Evolutionary conservation across 2,797 vertebrate genomes (phyloP), one percentile per base, ranked within the genome.

Genomic region (Gymnoscopelus microlampas): DNA sequence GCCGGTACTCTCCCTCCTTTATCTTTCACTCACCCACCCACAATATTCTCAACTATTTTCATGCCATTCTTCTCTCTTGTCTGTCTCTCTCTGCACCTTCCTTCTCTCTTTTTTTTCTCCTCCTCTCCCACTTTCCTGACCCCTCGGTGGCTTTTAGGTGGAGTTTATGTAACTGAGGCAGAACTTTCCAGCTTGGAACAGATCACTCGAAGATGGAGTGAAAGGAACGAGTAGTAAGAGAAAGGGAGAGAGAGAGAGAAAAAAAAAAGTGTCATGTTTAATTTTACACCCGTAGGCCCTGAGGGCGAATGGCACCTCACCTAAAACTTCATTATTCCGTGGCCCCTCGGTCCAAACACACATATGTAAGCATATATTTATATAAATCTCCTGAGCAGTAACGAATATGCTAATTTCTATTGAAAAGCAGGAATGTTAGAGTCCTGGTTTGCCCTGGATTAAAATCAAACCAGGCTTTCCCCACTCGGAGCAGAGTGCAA

Each of bases 361-460:
- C 80, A 85, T 58, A 80, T 81, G 70, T 77, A 87, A 85, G 82
- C 62, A 76, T 84, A 81, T 68, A 83, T 87, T 89, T 84, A 51
- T 81, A 84, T 81, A 70, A 79, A 57, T 82, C 76, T 78, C 68
- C 53, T 62, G 66, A 50, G 82, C 79, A 81, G 77, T 78, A 84
- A 87, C 73, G 79, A 84, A 85, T 76, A 85, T 71, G 29, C 73
- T 80, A 78, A 89, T 85, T 88, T 79, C 76, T 83, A 85, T 66
- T 90, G 85, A 90, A 90, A 87, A 77, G 80, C 72, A 82, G 73
- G 86, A 92, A 90, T 90, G 86, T 75, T 62, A 78, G 87, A 87
- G 78, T 83, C 76, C 76, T 84, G 75, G 72, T 78, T 85, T 88
- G 76, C 81, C 77, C 83, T 85, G 75, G 73, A 79, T 70, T 80